phyloP scores from a whole-genome alignment of 2,797 vertebrate species.

The Siniperca obscura region DNA sequence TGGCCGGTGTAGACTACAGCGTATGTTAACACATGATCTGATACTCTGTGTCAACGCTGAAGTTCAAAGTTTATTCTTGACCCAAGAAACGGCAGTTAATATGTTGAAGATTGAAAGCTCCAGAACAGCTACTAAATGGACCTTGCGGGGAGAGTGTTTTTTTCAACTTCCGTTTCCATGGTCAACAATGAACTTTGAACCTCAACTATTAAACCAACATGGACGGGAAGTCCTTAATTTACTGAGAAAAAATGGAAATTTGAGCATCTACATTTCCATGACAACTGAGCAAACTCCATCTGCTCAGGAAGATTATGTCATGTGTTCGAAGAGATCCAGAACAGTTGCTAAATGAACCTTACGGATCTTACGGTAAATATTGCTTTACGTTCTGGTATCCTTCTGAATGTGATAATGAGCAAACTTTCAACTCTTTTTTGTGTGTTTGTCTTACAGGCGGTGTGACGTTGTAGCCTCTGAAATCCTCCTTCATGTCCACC shows the following conservation, averaged over 20 bases:
- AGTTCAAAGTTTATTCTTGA: background rate
- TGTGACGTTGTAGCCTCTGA: conserved; percentile 58
- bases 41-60: background rate
- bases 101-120: background rate
- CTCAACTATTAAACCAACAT: background rate
- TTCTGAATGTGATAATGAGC: background rate
- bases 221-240: background rate
- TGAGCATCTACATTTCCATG: background rate
- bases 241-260: background rate
- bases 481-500: conserved; percentile 67
- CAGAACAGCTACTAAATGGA: background rate
- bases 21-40: background rate
- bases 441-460: conserved; percentile 71
- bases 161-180: background rate
- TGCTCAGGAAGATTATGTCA: background rate
- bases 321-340: background rate
- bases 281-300: too few species aligned
- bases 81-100: background rate
- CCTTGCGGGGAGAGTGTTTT: background rate
- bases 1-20: background rate
- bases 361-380: background rate
- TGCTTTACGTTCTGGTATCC: background rate
- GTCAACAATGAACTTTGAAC: background rate
- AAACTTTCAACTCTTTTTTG: background rate
- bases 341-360: background rate